These are phyloP conservation scores for Harlomillsia oculata DNA, from an alignment of 1,140 invertebrate species.

Conservation along the genomic window DNA sequence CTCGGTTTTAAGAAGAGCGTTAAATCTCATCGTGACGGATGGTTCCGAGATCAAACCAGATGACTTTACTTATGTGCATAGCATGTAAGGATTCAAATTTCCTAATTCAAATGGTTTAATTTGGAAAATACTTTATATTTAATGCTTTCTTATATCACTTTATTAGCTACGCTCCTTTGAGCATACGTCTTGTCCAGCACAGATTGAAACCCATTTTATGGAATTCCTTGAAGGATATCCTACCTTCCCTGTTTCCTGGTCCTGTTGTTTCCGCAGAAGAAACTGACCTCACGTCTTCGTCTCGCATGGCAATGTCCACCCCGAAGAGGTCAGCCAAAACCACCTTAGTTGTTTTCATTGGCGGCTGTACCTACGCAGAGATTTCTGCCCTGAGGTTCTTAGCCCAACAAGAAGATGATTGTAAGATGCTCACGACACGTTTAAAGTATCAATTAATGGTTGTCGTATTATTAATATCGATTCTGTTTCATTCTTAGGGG, in stretches of 20 bases:
- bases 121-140: too few species aligned
- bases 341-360: constrained; percentile 89
- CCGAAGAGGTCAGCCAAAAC: constrained; percentile 62
- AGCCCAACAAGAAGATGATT: constrained; percentile 73
- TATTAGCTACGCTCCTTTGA: constrained; percentile 73
- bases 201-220: constrained; percentile 73
- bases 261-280: constrained; percentile 51
- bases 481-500: constrained; percentile 76
- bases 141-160: too few species aligned
- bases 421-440: constrained; percentile 12
- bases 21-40: constrained; percentile 77
- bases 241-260: constrained; percentile 55
- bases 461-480: constrained; percentile 43
- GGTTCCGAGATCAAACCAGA: constrained; percentile 70
- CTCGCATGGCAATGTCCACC: constrained; percentile 44
- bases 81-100: constrained; percentile 47
- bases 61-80: constrained; percentile 88
- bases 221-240: constrained; percentile 55
- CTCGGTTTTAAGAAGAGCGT: constrained; percentile 47
- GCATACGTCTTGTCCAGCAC: constrained; percentile 74
- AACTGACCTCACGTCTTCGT: constrained; percentile 44
- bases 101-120: too few species aligned
- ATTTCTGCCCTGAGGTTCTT: constrained; percentile 84
- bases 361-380: constrained; percentile 92
- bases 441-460: constrained; percentile 8